A percentile compares a stretch with the other conserved stretches of the same genome.
Conservation (phyloP, 2,113 vertebrate species). For the Prietella phreatophila region DNA sequence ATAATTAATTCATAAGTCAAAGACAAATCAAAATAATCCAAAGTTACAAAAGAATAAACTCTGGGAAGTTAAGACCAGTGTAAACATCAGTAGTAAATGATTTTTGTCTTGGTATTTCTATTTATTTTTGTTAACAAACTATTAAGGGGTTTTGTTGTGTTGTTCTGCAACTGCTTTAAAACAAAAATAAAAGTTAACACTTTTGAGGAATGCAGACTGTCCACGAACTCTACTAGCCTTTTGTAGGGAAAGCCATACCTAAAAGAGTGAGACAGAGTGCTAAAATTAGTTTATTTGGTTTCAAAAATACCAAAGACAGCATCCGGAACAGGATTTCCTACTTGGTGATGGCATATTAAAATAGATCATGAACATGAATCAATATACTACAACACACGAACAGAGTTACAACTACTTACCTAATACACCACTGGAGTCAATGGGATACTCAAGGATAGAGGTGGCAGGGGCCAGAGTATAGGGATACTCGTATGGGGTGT, state of each 20-base stretch:
- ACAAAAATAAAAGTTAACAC: slow-evolving; percentile 80
- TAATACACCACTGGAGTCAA: slow-evolving; percentile 97
- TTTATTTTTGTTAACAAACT: slow-evolving; percentile 23
- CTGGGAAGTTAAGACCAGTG: slow-evolving; percentile 51
- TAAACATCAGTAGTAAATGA: slow-evolving; percentile 53
- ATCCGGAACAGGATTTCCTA: background rate
- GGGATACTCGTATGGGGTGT: slow-evolving; percentile 96
- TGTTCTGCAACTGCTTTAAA: slow-evolving; percentile 77
- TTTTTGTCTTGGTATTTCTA: slow-evolving; percentile 45
- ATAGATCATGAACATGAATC: background rate
- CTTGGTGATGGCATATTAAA: background rate
- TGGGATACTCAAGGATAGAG: slow-evolving; percentile 98
- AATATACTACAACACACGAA: background rate
- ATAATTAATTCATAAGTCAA: slow-evolving; percentile 1
- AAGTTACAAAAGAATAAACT: slow-evolving; percentile 13
- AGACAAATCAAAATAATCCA: slow-evolving; percentile 7
- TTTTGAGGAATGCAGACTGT: slow-evolving; percentile 80
- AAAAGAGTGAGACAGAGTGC: slow-evolving; percentile 91
- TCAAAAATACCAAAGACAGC: slow-evolving; percentile 12
- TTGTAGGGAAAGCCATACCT: slow-evolving; percentile 99
- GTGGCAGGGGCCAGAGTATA: slow-evolving; percentile 94
- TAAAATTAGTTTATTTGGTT: slow-evolving; percentile 45
- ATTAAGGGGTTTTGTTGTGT: slow-evolving; percentile 34
- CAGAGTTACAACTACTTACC: slow-evolving; percentile 73
- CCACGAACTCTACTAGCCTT: slow-evolving; percentile 94